These are phyloP conservation scores for Astyanax mexicanus DNA, from an alignment of 2,797 vertebrate species.

Conservation along the genomic window DNA sequence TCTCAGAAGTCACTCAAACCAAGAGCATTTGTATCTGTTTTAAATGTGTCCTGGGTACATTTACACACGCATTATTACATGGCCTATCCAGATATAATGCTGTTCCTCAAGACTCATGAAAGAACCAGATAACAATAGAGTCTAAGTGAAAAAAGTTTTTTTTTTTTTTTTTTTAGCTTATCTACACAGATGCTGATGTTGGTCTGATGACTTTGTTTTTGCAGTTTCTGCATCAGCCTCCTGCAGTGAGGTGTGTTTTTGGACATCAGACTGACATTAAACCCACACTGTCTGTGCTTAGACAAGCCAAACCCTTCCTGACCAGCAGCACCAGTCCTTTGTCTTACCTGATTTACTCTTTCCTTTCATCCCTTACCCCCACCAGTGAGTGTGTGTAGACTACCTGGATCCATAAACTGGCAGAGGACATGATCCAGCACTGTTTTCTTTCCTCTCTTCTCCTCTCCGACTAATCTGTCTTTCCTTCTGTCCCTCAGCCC, in stretches of 20 bases:
- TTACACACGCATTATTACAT: no score
- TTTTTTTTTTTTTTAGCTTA: not conserved
- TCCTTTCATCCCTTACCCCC: conserved; percentile 45
- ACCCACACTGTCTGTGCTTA: conserved; percentile 18
- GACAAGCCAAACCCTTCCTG: conserved; percentile 42
- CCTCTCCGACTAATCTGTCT: not conserved
- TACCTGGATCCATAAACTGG: conserved; percentile 39
- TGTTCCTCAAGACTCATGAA: no score
- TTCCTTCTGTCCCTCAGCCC: not conserved
- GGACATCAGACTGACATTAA: conserved; percentile 39
- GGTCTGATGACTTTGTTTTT: conserved; percentile 37
- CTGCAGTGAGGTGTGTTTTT: conserved; percentile 39
- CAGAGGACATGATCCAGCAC: conserved; percentile 17
- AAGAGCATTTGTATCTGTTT: no score
- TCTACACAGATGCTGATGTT: not conserved
- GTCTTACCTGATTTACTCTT: conserved; percentile 23
- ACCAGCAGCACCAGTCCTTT: conserved; percentile 25
- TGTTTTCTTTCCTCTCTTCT: conserved; percentile 24
- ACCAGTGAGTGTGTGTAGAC: conserved; percentile 27
- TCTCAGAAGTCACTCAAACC: no score
- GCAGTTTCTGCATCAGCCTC: conserved; percentile 30
- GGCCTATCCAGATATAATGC: no score
- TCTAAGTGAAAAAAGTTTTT: no score
- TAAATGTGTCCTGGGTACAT: no score
- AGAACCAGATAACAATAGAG: no score